These are phyloP conservation scores for Microplitis demolitor DNA, from an alignment of 1,140 invertebrate genomes.

Conservation along the genomic window DNA sequence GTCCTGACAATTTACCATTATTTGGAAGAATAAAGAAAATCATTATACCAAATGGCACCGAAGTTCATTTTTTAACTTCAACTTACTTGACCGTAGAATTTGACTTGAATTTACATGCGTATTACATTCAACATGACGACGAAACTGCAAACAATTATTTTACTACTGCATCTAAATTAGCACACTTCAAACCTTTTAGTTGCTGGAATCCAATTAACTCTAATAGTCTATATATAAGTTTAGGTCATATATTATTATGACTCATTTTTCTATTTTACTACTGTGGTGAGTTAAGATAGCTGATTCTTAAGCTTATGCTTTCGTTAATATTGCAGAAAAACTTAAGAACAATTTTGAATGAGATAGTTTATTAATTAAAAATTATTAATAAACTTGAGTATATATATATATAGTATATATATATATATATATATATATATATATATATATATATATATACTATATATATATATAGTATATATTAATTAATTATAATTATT, in stretches of 20 bases:
- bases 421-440: too few species aligned
- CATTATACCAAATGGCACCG: conserved; percentile 31
- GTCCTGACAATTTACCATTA: conserved; percentile 32
- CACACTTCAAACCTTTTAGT: neutral
- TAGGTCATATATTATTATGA: neutral
- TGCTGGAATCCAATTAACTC: neutral
- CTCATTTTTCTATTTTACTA: neutral
- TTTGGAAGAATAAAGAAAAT: conserved; percentile 24
- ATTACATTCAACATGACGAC: neutral
- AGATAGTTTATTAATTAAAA: neutral
- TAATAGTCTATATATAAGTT: neutral
- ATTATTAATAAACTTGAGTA: neutral
- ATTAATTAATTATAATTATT: neutral
- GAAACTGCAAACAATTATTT: neutral
- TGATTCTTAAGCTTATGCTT: too few species aligned
- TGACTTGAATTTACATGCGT: neutral
- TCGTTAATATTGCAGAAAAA: neutral
- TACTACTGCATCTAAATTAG: neutral
- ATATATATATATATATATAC: too few species aligned
- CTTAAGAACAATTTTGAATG: neutral
- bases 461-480: too few species aligned
- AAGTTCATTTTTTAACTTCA: neutral
- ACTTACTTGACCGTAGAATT: neutral
- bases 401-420: too few species aligned
- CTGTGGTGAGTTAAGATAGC: too few species aligned